Evolutionary conservation across 2,888 invertebrate genomes (phyloP), one percentile per base, ranked within the genome.

Genomic region (Drosophila dives): DNA sequence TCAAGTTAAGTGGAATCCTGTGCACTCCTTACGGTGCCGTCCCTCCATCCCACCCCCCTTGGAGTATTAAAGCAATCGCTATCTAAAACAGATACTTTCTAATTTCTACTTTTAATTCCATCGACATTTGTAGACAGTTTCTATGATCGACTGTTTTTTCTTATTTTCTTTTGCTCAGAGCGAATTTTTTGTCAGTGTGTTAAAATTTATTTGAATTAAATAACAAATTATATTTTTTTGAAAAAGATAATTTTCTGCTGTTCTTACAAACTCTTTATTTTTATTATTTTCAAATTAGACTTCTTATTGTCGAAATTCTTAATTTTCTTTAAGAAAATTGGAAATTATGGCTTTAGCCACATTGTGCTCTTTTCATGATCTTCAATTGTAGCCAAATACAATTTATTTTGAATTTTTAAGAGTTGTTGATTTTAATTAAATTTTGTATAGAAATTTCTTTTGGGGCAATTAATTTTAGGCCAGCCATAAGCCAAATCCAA

Each of bases 331-430:
- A 3, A 3, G 1, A 12, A 42, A 23, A 23, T 23, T 23, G 23
- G 23, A 23, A 23, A 23, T 23, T 23, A 23, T 23, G 23, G 23
- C 23, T 23, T 23, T 23, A 23, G 23, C 34, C 64, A 53, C 62
- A 59, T 53, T 54, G 58, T 51, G 26, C 42, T 34, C 56, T 66
- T 62, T 56, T 23, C 54, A 54, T 73, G 77, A 84, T 72, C 85
- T 82, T 87, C 77, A 80, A 84, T 72, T 81, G 80, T 59, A 80
- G 40, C 68, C 72, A 61, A 78, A 71, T 72, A 60, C 74, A 81
- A 74, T 80, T 80, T 69, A 78, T 66, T 81, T 68, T 83, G 79
- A 67, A 85, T 88, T 84, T 87, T 87, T 73, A 82, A 73, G 74
- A 72, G 72, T 71, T 75, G 70, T 64, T 72, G 64, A 26, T 85